Evolutionary conservation across 2,888 invertebrate species (phyloP), one percentile per base, ranked within the genome.

Genomic region (Automeris io): DNA sequence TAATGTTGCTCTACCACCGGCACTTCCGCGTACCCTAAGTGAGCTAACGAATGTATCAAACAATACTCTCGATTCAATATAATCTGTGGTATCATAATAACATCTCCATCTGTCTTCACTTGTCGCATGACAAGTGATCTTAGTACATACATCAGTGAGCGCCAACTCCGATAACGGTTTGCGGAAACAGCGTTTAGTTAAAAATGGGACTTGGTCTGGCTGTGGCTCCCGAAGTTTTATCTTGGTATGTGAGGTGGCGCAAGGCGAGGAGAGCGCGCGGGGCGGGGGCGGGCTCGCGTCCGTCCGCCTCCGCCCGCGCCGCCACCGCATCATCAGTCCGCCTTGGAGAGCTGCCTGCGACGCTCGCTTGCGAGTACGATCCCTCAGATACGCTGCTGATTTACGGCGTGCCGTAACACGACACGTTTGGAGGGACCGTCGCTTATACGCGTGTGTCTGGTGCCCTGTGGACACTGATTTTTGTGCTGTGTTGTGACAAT

Each of bases 331-430:
- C 74, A 70, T 75, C 85, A 86, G 86, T 86, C 71, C 83, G 80
- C 81, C 78, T 75, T 73, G 76, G 71, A 82, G 75, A 85, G 85
- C 72, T 71, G 75, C 70, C 66, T 70, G 77, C 72, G 78, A 80
- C 82, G 81, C 77, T 77, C 68, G 83, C 76, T 64, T 80, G 75
- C 71, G 76, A 79, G 70, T 69, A 72, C 55, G 70, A 65, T 85
- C 86, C 85, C 85, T 83, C 86, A 87, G 85, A 86, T 85, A 83
- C 85, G 82, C 79, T 85, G 85, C 83, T 85, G 85, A 80, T 82
- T 85, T 85, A 85, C 85, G 85, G 85, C 73, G 79, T 69, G 74
- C 85, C 85, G 85, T 85, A 85, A 85, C 82, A 85, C 82, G 85
- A 85, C 85, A 86, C 85, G 85, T 86, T 86, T 86, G 85, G 85